phyloP scores from a whole-genome alignment of 53 echinoderm and acorn worm species.

The Temnopleurus reevesii region DNA sequence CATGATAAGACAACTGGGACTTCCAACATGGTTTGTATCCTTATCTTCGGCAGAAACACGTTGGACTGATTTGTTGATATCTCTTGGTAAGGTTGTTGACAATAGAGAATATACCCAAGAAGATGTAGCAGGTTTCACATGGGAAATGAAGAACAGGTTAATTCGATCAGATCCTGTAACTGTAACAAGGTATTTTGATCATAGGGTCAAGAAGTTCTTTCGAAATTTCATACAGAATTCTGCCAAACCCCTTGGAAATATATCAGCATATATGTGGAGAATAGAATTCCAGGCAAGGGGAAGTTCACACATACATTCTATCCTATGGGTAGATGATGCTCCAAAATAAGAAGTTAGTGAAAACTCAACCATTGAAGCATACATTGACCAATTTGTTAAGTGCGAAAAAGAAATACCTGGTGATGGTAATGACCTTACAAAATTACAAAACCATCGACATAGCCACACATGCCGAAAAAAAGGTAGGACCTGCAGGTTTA shows the following conservation, averaged over 20 bases:
- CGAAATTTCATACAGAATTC: constrained; percentile 14
- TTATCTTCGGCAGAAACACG: constrained; percentile 67
- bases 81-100: constrained; percentile 27
- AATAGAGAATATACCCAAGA: background rate
- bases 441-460: constrained; percentile 56
- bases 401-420: background rate
- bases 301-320: constrained; percentile 56
- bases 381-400: constrained; percentile 53
- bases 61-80: constrained; percentile 49
- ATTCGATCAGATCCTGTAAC: constrained; percentile 61
- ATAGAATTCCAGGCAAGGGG: constrained; percentile 69
- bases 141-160: constrained; percentile 50
- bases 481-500: constrained; percentile 3
- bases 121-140: constrained; percentile 40
- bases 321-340: constrained; percentile 57
- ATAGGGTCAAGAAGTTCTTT: constrained; percentile 47
- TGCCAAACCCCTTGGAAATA: constrained; percentile 33
- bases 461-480: constrained; percentile 54
- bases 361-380: background rate
- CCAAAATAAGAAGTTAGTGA: constrained; percentile 27
- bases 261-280: background rate
- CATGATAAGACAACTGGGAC: constrained; percentile 63
- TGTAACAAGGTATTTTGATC: constrained; percentile 49
- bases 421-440: background rate
- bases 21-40: constrained; percentile 68